Conservation (phyloP, 1,140 invertebrate genomes). For the Helicoverpa zea region DNA sequence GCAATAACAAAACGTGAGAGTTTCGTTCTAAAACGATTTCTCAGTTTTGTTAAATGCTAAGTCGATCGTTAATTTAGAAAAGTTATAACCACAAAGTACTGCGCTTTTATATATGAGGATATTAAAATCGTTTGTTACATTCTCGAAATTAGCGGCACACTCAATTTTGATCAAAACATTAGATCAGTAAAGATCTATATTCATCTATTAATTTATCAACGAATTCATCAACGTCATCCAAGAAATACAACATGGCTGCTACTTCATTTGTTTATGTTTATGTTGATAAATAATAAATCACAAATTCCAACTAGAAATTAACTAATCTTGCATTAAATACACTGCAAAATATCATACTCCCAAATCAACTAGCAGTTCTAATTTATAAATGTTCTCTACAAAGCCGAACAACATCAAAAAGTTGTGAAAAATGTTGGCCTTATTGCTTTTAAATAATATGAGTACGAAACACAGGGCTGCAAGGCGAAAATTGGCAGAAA, state of each 20-base stretch:
- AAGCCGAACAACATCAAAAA: background rate
- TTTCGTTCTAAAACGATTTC: background rate
- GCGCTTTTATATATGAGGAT: too few species aligned
- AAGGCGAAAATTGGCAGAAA: constrained; percentile 30
- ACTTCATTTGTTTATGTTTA: constrained; percentile 9
- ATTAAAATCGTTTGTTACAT: too few species aligned
- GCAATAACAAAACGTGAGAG: background rate
- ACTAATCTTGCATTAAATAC: background rate
- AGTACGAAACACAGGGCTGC: constrained; percentile 22
- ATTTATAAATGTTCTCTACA: constrained; percentile 2
- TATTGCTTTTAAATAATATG: constrained; percentile 50
- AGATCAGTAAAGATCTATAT: too few species aligned
- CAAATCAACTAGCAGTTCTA: background rate
- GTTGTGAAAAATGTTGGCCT: constrained; percentile 47
- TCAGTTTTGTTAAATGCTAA: too few species aligned
- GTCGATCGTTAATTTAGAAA: too few species aligned
- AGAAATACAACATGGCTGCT: background rate
- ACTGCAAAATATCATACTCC: background rate
- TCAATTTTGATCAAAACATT: too few species aligned
- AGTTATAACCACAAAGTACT: too few species aligned
- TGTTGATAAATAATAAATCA: background rate
- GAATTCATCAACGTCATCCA: background rate
- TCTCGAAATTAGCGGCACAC: too few species aligned
- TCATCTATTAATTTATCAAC: background rate
- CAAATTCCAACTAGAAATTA: background rate